phyloP scores from a whole-genome alignment of 2,888 invertebrate species.

The Odontocerum albicorne region DNA sequence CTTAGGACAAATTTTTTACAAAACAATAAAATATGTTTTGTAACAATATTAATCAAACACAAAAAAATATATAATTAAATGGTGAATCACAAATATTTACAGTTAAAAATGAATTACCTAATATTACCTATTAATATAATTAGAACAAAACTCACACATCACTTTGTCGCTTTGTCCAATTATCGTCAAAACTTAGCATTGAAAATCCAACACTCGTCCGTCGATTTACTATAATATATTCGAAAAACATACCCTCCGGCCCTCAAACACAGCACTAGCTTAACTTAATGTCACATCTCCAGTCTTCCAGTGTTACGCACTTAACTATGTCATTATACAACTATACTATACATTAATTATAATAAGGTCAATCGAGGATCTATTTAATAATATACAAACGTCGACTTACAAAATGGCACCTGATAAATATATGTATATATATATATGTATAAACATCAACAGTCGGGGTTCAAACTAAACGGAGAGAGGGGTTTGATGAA shows the following conservation, averaged over 20 bases:
- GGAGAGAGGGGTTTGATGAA: constrained; percentile 7
- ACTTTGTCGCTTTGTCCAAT: constrained; percentile 4
- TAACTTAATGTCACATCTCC: background rate
- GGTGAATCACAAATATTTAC: too few species aligned
- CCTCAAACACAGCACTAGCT: background rate
- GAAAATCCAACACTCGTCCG: background rate
- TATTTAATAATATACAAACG: constrained; percentile 6
- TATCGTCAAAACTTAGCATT: constrained; percentile 8
- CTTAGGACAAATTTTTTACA: constrained; percentile 5
- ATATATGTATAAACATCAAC: too few species aligned
- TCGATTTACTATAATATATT: background rate
- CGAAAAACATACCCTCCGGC: constrained; percentile 7
- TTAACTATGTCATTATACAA: too few species aligned
- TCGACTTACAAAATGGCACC: constrained; percentile 20
- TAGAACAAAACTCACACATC: constrained; percentile 5
- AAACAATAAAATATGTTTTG: constrained; percentile 3
- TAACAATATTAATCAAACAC: too few species aligned
- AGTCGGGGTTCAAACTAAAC: too few species aligned
- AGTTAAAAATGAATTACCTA: constrained; percentile 3
- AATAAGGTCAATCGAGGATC: constrained; percentile 1
- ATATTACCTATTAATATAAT: constrained; percentile 9
- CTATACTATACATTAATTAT: too few species aligned
- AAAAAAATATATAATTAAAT: too few species aligned
- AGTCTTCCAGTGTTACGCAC: too few species aligned
- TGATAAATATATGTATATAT: too few species aligned